Conservation (phyloP, 2,888 invertebrate species). For the Allophyes oxyacanthae region DNA sequence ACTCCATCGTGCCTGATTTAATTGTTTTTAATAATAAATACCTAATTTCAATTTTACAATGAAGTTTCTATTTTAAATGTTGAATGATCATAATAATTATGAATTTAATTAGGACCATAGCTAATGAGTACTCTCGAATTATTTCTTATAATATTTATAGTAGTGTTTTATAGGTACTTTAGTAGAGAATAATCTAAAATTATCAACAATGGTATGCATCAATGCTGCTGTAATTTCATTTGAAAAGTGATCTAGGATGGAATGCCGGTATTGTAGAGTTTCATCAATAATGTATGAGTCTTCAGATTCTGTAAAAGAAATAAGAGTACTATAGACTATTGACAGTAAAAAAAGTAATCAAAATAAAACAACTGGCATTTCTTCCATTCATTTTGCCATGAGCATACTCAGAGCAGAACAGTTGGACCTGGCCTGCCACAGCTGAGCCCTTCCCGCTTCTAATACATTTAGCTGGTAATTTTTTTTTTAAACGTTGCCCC, state of each 20-base stretch:
- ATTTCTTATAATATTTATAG: slow-evolving; percentile 69
- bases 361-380: too few relatives aligned
- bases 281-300: slow-evolving; percentile 69
- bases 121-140: background rate
- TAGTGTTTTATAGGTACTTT: slow-evolving; percentile 78
- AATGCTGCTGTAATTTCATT: slow-evolving; percentile 80
- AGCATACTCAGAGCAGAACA: too few relatives aligned
- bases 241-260: slow-evolving; percentile 76
- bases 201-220: slow-evolving; percentile 82
- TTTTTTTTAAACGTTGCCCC: too few relatives aligned
- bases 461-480: too few relatives aligned
- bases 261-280: slow-evolving; percentile 64
- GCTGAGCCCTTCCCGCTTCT: too few relatives aligned
- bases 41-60: slow-evolving; percentile 20
- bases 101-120: background rate
- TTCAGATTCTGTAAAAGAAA: slow-evolving; percentile 66
- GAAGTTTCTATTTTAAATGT: slow-evolving; percentile 36
- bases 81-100: slow-evolving; percentile 1
- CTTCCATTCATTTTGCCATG: too few relatives aligned
- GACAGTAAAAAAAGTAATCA: too few relatives aligned
- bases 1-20: slow-evolving; percentile 36
- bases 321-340: too few relatives aligned
- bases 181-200: slow-evolving; percentile 78
- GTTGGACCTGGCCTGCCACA: too few relatives aligned
- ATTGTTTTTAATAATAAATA: slow-evolving; percentile 47